Evolutionary conservation across 2,113 vertebrate species (phyloP).

Genomic region (Calyptomena viridis): DNA sequence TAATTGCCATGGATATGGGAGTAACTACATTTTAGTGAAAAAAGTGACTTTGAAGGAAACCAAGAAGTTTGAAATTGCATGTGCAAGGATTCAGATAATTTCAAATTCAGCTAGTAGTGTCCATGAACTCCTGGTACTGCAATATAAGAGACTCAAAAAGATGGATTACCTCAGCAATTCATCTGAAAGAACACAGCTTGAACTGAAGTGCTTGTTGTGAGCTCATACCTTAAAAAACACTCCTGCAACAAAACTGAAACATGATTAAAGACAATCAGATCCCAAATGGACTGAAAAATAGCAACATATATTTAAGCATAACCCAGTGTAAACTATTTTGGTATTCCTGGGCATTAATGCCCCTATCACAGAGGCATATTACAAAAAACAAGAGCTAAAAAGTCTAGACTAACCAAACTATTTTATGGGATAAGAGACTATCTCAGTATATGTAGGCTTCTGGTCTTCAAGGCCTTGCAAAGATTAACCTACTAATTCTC

Average conservation of each 20-base stretch:
- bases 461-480: not conserved
- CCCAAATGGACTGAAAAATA: not conserved
- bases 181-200: not conserved
- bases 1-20: not conserved
- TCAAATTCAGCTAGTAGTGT: not conserved
- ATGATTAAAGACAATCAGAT: not conserved
- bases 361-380: not conserved
- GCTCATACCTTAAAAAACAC: not conserved
- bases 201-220: not conserved
- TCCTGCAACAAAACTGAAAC: conserved; percentile 10
- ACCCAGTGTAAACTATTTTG: not conserved
- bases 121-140: not conserved
- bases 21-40: not conserved
- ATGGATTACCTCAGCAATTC: not conserved
- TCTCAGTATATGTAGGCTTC: not conserved
- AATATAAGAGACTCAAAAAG: not conserved
- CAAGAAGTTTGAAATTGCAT: not conserved
- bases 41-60: not conserved
- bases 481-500: not conserved
- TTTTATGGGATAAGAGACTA: not conserved
- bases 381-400: not conserved
- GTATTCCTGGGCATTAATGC: not conserved
- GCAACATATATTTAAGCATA: not conserved
- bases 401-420: not conserved
- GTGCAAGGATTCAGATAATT: not conserved